Percentiles rank a stretch among this genome's conserved stretches.
Conservation (phyloP, 2,888 invertebrate species). For the Lagria hirta region DNA sequence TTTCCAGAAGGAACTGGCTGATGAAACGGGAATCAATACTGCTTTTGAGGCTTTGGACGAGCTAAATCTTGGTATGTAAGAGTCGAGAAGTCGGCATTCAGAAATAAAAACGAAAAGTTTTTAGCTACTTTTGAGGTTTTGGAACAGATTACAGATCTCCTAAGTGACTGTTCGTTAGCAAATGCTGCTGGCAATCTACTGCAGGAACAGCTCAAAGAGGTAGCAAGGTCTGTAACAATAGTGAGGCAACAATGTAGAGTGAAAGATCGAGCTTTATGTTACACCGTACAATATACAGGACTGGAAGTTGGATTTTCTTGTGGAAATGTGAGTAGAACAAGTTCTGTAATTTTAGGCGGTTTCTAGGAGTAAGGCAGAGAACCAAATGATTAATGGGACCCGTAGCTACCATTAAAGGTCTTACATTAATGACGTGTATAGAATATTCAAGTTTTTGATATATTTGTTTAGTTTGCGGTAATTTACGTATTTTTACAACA, state of each 20-base stretch:
- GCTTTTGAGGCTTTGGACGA: conserved; percentile 71
- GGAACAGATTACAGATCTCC: conserved; percentile 59
- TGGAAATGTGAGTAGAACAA: conserved; percentile 63
- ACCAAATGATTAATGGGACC: too few relatives aligned
- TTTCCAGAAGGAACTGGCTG: conserved; percentile 71
- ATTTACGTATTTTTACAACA: too few relatives aligned
- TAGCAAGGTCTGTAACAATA: conserved; percentile 62
- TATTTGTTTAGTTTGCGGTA: too few relatives aligned
- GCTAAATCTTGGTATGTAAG: conserved; percentile 66
- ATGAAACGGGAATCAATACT: conserved; percentile 74
- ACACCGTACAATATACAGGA: conserved; percentile 71
- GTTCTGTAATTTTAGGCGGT: background rate
- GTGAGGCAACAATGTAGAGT: conserved; percentile 66
- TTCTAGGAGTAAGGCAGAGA: too few relatives aligned
- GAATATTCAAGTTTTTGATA: too few relatives aligned
- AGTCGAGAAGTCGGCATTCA: background rate
- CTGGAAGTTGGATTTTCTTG: conserved; percentile 66
- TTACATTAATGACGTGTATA: too few relatives aligned
- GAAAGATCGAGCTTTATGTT: conserved; percentile 73
- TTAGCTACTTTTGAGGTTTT: conserved; percentile 63
- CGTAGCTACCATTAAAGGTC: too few relatives aligned
- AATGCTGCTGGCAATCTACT: conserved; percentile 58
- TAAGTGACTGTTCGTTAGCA: conserved; percentile 60
- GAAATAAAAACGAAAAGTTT: conserved; percentile 19
- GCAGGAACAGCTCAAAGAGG: conserved; percentile 61